A percentile compares a stretch with the other conserved stretches of the same genome.
phyloP scores from a whole-genome alignment of 35 echinoderm and acorn worm genomes.

The Ophioderma brevispina region DNA sequence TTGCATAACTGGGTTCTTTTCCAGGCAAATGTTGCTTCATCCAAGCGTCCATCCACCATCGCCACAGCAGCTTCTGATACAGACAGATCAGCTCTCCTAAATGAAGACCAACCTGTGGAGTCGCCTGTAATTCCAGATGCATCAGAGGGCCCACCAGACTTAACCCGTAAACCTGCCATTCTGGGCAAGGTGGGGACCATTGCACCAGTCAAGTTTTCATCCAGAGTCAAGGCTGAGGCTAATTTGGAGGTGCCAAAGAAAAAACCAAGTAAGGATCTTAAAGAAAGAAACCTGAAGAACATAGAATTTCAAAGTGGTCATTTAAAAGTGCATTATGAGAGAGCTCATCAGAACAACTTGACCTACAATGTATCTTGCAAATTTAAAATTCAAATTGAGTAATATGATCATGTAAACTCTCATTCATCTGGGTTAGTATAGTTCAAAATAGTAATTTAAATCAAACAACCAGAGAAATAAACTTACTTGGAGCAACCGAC shows the following conservation, averaged over 20 bases:
- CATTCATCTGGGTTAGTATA: too few species aligned
- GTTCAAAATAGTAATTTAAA: too few species aligned
- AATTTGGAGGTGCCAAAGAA: slow-evolving; percentile 1
- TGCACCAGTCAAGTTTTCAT: slow-evolving; percentile 55
- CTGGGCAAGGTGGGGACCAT: slow-evolving; percentile 77
- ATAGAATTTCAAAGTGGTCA: too few species aligned
- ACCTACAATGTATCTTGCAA: too few species aligned
- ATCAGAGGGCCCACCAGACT: slow-evolving; percentile 22
- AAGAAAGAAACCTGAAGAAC: too few species aligned
- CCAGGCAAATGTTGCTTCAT: slow-evolving; percentile 64
- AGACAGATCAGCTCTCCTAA: not conserved
- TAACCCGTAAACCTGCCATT: slow-evolving; percentile 77
- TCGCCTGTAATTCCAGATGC: not conserved
- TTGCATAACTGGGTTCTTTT: not conserved
- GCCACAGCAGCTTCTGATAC: slow-evolving; percentile 39
- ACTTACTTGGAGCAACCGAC: too few species aligned
- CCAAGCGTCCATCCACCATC: slow-evolving; percentile 28
- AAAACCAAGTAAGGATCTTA: slow-evolving; percentile 29
- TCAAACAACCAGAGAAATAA: too few species aligned
- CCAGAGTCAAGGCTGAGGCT: slow-evolving; percentile 45
- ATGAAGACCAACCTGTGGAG: not conserved
- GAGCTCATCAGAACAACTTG: too few species aligned
- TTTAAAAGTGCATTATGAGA: too few species aligned
- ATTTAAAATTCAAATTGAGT: too few species aligned
- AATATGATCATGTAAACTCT: too few species aligned